phyloP scores from a whole-genome alignment of 2,888 invertebrate genomes.

The Kryphioiulus occultus region DNA sequence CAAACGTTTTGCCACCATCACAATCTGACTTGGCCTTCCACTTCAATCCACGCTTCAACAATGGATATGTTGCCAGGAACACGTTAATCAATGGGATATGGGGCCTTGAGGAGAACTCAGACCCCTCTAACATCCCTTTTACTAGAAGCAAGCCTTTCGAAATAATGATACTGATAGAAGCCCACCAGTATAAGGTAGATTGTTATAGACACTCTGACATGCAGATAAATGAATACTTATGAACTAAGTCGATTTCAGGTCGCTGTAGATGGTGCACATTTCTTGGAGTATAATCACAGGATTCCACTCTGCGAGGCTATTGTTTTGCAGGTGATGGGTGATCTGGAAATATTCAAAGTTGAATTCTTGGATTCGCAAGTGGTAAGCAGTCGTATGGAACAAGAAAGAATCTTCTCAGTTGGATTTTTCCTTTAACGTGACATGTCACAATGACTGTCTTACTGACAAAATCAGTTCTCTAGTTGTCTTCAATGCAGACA shows the following conservation, averaged over 20 bases:
- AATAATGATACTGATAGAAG: conserved; percentile 70
- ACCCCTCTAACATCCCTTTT: conserved; percentile 64
- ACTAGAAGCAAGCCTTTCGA: conserved; percentile 66
- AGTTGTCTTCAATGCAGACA: too few species aligned
- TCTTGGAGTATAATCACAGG: conserved; percentile 74
- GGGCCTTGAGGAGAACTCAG: conserved; percentile 78
- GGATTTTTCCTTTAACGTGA: too few species aligned
- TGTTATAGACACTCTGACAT: background rate
- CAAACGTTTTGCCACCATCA: background rate
- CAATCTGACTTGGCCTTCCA: conserved; percentile 74
- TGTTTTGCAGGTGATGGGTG: conserved; percentile 71
- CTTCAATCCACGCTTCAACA: conserved; percentile 80
- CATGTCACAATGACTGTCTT: too few species aligned
- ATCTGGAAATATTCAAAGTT: conserved; percentile 63
- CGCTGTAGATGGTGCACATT: conserved; percentile 77
- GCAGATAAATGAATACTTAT: background rate
- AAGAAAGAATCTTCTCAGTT: too few species aligned
- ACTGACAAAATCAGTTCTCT: too few species aligned
- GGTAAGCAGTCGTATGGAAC: conserved; percentile 41
- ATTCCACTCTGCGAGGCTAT: conserved; percentile 69
- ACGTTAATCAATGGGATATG: conserved; percentile 72
- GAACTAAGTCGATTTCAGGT: conserved; percentile 62
- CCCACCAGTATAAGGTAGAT: conserved; percentile 60
- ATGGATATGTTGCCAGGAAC: conserved; percentile 80
- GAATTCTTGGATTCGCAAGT: conserved; percentile 50